Base-by-base conservation (phyloP, 2,888 invertebrate genomes). In the Agriopis marginaria region DNA sequence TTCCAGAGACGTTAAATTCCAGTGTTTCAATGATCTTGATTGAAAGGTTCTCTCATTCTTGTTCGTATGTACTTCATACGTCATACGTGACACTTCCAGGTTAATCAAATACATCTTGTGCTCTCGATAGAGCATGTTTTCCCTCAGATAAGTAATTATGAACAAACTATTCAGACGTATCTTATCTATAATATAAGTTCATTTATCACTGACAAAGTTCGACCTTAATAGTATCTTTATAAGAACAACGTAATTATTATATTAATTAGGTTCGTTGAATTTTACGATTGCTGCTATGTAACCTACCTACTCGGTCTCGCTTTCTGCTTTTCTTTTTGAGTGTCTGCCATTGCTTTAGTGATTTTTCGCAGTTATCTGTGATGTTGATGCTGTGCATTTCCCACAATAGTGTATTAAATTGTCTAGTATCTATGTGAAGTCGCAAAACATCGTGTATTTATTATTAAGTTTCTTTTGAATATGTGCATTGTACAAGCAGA, bases 291-390 rank as follows among this genome's bases (percentile, higher is more conserved):
- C 80, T 78, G 83, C 80, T 82, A 82, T 77, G 81, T 80, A n/a
- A n/a, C n/a, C n/a, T n/a, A 76, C 71, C 32, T 32, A 32, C 32
- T 75, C 76, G 82, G 89, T 89, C 82, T 88, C 89, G 91, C 90
- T 89, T 89, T 90, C 90, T 86, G 85, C 76, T 75, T 86, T 82
- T 83, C 69, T 71, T 77, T 82, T 78, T 77, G 71, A 76, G 77
- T 80, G 71, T 77, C 74, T 77, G 73, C 75, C 70, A 69, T 60
- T 67, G 65, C 44, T 51, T 54, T 77, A 61, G 66, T 69, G 63
- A 72, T 71, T 44, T 32, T 63, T 56, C 42, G 40, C 44, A 10
- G 23, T 49, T 56, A 56, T 64, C 11, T 55, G 4, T 45, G 45
- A 23, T 6, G 42, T 56, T 17, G 8, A 7, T 32, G 6, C 2